Base-by-base conservation (phyloP, 2,113 vertebrate genomes). In the Seriola aureovittata region DNA sequence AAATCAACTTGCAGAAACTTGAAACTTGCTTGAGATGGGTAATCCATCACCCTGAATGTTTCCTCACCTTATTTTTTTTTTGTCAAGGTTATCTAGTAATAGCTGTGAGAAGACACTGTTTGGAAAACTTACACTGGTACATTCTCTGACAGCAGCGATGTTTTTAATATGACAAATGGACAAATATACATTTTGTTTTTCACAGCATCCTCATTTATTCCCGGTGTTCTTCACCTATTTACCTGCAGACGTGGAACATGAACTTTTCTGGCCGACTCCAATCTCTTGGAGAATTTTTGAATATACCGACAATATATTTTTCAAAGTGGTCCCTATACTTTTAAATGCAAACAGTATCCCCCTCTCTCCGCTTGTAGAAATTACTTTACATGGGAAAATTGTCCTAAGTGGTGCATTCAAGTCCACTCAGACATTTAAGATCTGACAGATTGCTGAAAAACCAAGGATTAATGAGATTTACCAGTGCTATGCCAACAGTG, bases 81-180 rank as follows among this genome's bases (percentile, higher is more conserved):
- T 48, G 64, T 81, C 80, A 91, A 90, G 80, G 88, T 88, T 73
- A 90, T 52, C 21, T n/a, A 29, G 64, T 40, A 63, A 64, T 71
- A 42, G 48, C 11, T 66, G 69, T 57, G 55, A 62, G 78, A 60
- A 62, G 32, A 11, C 0, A 54, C 25, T 10, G 13, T 76, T 54
- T 69, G 58, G 46, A 42, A 63, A 66, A 68, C n/a, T 14, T 32
- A 9, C 29, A 21, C 7, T 2, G 55, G 7, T 4, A 8, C 12
- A 34, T 1, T 8, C 23, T 23, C n/a, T 5, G 13, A 5, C 42
- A 38, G 5, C 65, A 70, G 66, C 32, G 21, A 14, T 0, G 5
- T 9, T 48, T 36, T 36, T 7, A 77, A 16, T 63, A 13, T 34
- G 34, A 62, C 2, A 54, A 25, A 78, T 2, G 5, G 19, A 32